A percentile compares a stretch with the other conserved stretches of the same genome.
Conservation (phyloP, 1,140 invertebrate species). For the Sinella curviseta region DNA sequence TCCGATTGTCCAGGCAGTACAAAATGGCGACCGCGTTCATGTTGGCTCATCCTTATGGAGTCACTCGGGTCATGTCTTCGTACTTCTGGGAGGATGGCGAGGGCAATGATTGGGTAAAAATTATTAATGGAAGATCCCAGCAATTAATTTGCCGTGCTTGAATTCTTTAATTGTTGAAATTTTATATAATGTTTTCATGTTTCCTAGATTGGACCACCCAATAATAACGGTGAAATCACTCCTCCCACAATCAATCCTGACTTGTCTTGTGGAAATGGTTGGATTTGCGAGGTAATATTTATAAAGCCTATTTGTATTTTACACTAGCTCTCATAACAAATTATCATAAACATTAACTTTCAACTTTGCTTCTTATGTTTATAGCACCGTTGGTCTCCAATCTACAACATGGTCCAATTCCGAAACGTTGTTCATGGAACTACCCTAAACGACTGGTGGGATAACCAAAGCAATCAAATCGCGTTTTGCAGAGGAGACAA, state of each 20-base stretch:
- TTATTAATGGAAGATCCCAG: constrained; percentile 52
- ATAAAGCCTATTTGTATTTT: constrained; percentile 79
- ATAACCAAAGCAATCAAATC: too few relatives aligned
- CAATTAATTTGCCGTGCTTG: constrained; percentile 55
- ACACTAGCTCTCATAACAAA: constrained; percentile 62
- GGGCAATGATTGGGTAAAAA: constrained; percentile 54
- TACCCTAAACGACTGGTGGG: too few relatives aligned
- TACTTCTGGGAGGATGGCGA: too few relatives aligned
- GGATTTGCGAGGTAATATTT: constrained; percentile 65
- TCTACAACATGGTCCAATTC: too few relatives aligned
- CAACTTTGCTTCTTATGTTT: constrained; percentile 62
- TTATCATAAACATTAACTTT: constrained; percentile 77
- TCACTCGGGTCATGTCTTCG: too few relatives aligned
- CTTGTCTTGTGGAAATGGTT: too few relatives aligned
- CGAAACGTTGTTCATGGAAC: too few relatives aligned
- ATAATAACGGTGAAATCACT: constrained; percentile 66
- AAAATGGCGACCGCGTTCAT: too few relatives aligned
- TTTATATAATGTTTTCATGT: constrained; percentile 63
- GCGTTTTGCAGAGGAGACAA: too few relatives aligned
- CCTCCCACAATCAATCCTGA: too few relatives aligned
- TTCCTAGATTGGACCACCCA: constrained; percentile 65
- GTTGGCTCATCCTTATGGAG: too few relatives aligned
- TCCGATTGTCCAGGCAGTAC: constrained; percentile 21
- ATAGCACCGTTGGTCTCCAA: constrained; percentile 56
- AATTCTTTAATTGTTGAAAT: constrained; percentile 62